Conservation (phyloP, 2,797 vertebrate species). For the Acrossocheilus wenchowensis region DNA sequence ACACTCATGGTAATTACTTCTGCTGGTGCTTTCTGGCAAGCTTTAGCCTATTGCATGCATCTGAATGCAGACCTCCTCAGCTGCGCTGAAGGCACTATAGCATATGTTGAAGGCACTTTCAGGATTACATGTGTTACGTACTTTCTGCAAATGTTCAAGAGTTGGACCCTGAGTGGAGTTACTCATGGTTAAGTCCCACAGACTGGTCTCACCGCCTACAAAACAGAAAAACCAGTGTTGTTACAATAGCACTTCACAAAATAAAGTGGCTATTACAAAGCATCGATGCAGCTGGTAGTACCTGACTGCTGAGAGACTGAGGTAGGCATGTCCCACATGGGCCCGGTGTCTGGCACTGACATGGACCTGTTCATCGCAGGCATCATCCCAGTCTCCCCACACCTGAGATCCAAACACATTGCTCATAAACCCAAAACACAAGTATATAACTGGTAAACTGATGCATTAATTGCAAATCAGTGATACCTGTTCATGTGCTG, state of each 20-base stretch:
- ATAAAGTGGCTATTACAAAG: background rate
- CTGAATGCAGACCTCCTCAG: too few relatives aligned
- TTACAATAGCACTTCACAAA: background rate
- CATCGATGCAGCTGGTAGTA: slow-evolving; percentile 43
- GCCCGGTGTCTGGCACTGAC: slow-evolving; percentile 92
- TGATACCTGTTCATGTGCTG: slow-evolving; percentile 88
- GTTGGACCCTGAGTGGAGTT: slow-evolving; percentile 93
- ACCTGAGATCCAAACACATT: slow-evolving; percentile 69
- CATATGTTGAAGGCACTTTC: background rate
- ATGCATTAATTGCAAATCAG: background rate
- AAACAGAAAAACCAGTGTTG: background rate
- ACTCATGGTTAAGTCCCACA: slow-evolving; percentile 96
- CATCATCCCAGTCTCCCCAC: slow-evolving; percentile 88
- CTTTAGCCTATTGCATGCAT: too few relatives aligned
- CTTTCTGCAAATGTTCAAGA: slow-evolving; percentile 67
- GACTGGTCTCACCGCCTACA: slow-evolving; percentile 87
- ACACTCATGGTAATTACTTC: too few relatives aligned
- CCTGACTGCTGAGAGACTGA: slow-evolving; percentile 89
- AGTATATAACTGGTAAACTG: background rate
- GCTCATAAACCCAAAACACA: background rate
- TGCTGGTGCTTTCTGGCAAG: too few relatives aligned
- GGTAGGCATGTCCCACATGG: slow-evolving; percentile 96
- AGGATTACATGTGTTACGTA: slow-evolving; percentile 24
- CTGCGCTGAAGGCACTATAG: background rate
- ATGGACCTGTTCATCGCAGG: slow-evolving; percentile 91